phyloP scores from a whole-genome alignment of 2,113 vertebrate genomes.

The Setophaga coronata region DNA sequence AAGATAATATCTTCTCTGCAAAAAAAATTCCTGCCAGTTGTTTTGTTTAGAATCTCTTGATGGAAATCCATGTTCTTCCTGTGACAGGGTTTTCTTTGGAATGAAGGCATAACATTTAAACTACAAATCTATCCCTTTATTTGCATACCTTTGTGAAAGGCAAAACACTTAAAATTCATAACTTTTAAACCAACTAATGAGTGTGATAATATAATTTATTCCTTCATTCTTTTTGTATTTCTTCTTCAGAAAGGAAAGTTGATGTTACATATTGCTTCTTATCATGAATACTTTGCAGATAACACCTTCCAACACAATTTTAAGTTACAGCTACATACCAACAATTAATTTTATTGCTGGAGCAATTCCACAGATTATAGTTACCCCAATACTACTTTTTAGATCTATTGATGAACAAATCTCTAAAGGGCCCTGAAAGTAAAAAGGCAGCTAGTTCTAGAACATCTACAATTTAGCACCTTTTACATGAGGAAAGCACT shows the following conservation, averaged over 20 bases:
- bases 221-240: not conserved
- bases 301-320: not conserved
- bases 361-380: not conserved
- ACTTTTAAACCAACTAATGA: not conserved
- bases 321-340: not conserved
- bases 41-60: not conserved
- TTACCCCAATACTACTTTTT: not conserved
- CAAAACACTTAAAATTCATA: not conserved
- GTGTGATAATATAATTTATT: not conserved
- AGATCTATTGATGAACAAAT: not conserved
- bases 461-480: not conserved
- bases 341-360: not conserved
- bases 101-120: not conserved
- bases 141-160: not conserved
- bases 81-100: not conserved
- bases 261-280: not conserved
- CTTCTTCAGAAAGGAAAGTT: not conserved
- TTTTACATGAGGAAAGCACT: not conserved
- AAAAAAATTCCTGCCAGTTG: not conserved
- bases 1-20: not conserved
- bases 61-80: not conserved
- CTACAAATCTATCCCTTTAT: not conserved
- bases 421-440: not conserved
- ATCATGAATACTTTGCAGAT: not conserved
- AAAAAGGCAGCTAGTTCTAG: not conserved